Evolutionary conservation across 1,140 invertebrate species (phyloP), one percentile per base, ranked within the genome.

Genomic region (Probaryconus sp.): DNA sequence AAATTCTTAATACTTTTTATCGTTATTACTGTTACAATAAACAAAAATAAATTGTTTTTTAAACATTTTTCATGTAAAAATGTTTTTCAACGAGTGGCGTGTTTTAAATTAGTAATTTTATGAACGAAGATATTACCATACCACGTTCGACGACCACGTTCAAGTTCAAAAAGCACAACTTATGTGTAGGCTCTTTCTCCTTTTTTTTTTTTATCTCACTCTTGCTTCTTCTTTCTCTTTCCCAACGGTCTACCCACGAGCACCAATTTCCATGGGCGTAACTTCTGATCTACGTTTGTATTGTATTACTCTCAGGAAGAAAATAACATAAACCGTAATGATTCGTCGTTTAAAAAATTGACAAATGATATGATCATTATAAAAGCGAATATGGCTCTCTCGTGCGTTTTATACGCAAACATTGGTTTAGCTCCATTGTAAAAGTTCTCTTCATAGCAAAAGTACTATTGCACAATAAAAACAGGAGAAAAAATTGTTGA

Each of bases 181-280:
- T 24, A n/a, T n/a, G 69, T 58, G 69, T 65, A 53, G 60, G 60
- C 20, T 58, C 33, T 33, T 16, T 9, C 6, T 63, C 24, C 45
- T 53, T 61, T 56, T 60, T 26, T 58, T n/a, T n/a, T n/a, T n/a
- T n/a, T n/a, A n/a, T n/a, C n/a, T n/a, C n/a, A n/a, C n/a, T n/a
- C n/a, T n/a, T n/a, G n/a, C n/a, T n/a, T 38, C 43, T 50, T 30
- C 37, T 47, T 37, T 45, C 48, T 35, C 51, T 14, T 9, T 55
- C 58, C 55, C 40, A 48, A 58, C 48, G 53, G 26, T 53, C 69
- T 60, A 10, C 60, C 69, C 60, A 60, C 69, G 60, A 45, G 31
- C 30, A 26, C 3, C 43, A 51, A 65, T 72, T 65, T 72, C 47
- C 53, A 38, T 60, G 69, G 69, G 69, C 60, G 69, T 58, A 50